A percentile compares a stretch with the other conserved stretches of the same genome.
These are phyloP conservation scores for Apostichopus parvimensis DNA, from an alignment of 35 echinoderm and acorn worm genomes.

Conservation along the genomic window DNA sequence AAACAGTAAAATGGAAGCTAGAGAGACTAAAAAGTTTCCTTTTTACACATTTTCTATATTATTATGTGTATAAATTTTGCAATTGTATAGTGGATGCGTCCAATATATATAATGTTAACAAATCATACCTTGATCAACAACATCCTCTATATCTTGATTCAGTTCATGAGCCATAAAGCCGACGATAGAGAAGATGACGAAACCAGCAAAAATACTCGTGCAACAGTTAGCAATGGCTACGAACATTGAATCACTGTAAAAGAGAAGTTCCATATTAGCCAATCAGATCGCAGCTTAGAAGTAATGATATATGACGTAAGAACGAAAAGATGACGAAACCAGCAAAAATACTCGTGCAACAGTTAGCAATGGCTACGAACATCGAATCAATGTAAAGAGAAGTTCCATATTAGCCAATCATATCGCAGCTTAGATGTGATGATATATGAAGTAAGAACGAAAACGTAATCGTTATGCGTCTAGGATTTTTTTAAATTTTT, in stretches of 20 bases:
- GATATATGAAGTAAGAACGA: not conserved
- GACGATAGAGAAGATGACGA: constrained; percentile 92
- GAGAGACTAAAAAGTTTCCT: too few species aligned
- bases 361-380: constrained; percentile 78
- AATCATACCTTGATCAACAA: constrained; percentile 81
- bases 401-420: too few species aligned
- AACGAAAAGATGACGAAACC: constrained; percentile 77
- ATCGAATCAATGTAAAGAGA: constrained; percentile 60
- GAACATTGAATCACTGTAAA: constrained; percentile 70
- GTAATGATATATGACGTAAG: not conserved
- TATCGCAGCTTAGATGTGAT: not conserved
- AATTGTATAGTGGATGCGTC: too few species aligned
- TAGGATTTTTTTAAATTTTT: too few species aligned
- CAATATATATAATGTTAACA: too few species aligned
- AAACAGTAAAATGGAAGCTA: too few species aligned
- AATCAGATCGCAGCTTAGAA: not conserved
- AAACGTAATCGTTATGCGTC: too few species aligned
- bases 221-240: constrained; percentile 77
- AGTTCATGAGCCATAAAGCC: constrained; percentile 67
- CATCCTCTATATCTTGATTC: constrained; percentile 55
- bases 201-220: constrained; percentile 87
- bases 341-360: constrained; percentile 80
- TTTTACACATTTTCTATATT: too few species aligned
- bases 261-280: too few species aligned
- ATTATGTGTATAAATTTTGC: too few species aligned